phyloP scores from a whole-genome alignment of 2,797 vertebrate species.

The Diglossa cyanea region DNA sequence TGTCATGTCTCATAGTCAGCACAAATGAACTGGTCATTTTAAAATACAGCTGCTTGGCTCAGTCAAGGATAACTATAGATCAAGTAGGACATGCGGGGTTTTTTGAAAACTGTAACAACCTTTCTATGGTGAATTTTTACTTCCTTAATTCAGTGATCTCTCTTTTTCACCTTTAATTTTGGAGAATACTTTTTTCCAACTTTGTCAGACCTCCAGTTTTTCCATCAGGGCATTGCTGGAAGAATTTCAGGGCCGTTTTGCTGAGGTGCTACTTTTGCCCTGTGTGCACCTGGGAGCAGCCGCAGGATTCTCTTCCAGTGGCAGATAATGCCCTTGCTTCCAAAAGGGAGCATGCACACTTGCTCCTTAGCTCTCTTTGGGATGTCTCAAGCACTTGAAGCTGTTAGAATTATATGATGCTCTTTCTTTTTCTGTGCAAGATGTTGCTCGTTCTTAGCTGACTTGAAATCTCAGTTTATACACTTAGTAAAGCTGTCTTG shows the following conservation, averaged over 20 bases:
- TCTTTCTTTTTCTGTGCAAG: background rate
- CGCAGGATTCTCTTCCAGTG: background rate
- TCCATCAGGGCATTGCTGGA: background rate
- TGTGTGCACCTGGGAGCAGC: rapidly evolving
- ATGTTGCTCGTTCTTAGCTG: background rate
- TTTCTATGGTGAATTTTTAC: background rate
- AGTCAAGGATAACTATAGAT: background rate
- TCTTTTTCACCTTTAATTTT: background rate
- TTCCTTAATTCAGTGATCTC: background rate
- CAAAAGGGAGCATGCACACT: rapidly evolving
- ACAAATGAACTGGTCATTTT: background rate
- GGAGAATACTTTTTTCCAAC: background rate
- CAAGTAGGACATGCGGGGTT: rapidly evolving
- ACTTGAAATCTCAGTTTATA: background rate
- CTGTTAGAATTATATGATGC: background rate
- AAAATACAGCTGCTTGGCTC: background rate
- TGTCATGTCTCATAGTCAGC: background rate
- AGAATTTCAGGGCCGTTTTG: background rate
- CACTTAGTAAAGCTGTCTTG: rapidly evolving
- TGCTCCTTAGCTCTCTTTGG: background rate
- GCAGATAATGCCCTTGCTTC: background rate
- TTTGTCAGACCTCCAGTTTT: background rate
- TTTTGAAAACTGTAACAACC: background rate
- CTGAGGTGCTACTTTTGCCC: background rate
- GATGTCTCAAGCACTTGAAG: background rate